Base-by-base conservation (phyloP, 2,113 vertebrate genomes). In the Trachemys scripta region DNA sequence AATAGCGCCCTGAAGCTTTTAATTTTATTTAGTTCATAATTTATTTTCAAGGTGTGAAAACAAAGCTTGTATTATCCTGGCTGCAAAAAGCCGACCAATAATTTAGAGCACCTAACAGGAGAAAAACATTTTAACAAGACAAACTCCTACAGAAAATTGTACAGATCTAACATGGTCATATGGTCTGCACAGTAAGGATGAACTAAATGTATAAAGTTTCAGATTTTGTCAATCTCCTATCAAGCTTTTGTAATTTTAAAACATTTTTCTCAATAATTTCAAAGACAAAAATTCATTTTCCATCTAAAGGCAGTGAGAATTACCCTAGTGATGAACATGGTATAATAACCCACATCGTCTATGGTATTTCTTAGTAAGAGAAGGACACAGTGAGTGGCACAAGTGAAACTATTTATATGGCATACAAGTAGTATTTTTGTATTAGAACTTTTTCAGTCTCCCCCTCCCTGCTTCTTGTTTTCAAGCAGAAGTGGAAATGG, bases 31-130 rank as follows among this genome's bases (percentile, higher is more conserved):
- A 84, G 49, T 94, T 97, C 53, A 45, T 10, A 94, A 87, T 96
- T 97, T 94, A 91, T 96, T 97, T 96, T 94, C 92, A 96, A 97
- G 85, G 75, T 49, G 45, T n/a, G 80, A 93, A 96, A 90, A 6
- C 6, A 88, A 97, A 95, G 27, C 59, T 87, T 17, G 1, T 11
- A 69, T 2, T 93, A 90, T n/a, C 5, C 31, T 2, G 20, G 2
- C 13, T 92, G 12, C 76, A 35, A 89, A 94, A 90, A 90, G 3
- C 0, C 1, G 2, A 50, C 8, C 4, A 90, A 53, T 57, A 87
- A 92, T 86, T 56, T 80, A 31, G 2, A 42, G 8, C 9, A n/a
- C 1, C 29, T 84, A 62, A 31, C 31, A 93, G 69, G 22, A 88
- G 22, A 20, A 91, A 35, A 88, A 76, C 4, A 54, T 82, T 49